phyloP scores from a whole-genome alignment of 2,113 vertebrate genomes.

The Odontesthes bonariensis region DNA sequence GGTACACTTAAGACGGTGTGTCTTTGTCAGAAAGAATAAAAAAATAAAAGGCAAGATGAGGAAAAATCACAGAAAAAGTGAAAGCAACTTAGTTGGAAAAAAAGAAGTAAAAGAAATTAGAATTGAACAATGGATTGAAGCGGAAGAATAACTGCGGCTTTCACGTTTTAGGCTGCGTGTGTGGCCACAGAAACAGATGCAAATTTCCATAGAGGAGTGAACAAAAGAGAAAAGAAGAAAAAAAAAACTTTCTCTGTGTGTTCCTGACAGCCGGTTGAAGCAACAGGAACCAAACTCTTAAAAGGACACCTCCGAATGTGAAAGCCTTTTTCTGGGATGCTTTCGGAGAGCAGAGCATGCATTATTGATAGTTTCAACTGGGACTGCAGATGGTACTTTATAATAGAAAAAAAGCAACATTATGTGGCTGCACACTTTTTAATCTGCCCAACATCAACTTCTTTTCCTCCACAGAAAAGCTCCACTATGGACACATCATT shows the following conservation, averaged over 20 bases:
- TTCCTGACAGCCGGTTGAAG: slow-evolving; percentile 62
- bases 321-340: slow-evolving; percentile 6
- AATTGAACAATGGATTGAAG: slow-evolving; percentile 34
- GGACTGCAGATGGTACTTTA: slow-evolving; percentile 5
- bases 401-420: slow-evolving; percentile 5
- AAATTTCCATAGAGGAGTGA: slow-evolving; percentile 57
- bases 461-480: background rate
- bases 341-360: slow-evolving; percentile 14
- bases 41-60: background rate
- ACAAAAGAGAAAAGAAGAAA: slow-evolving; percentile 48
- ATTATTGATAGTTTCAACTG: slow-evolving; percentile 19
- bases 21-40: background rate
- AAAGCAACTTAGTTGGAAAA: background rate
- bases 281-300: slow-evolving; percentile 46
- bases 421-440: background rate
- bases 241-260: slow-evolving; percentile 34
- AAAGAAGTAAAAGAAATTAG: slow-evolving; percentile 2
- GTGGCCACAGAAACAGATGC: slow-evolving; percentile 62
- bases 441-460: background rate
- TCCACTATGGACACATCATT: background rate
- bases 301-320: slow-evolving; percentile 43
- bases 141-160: slow-evolving; percentile 38
- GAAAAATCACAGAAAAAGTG: background rate
- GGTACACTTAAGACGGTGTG: slow-evolving; percentile 23
- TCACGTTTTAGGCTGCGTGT: slow-evolving; percentile 48